Conservation (phyloP, 2,113 vertebrate genomes). For the Marmota flaviventris region DNA sequence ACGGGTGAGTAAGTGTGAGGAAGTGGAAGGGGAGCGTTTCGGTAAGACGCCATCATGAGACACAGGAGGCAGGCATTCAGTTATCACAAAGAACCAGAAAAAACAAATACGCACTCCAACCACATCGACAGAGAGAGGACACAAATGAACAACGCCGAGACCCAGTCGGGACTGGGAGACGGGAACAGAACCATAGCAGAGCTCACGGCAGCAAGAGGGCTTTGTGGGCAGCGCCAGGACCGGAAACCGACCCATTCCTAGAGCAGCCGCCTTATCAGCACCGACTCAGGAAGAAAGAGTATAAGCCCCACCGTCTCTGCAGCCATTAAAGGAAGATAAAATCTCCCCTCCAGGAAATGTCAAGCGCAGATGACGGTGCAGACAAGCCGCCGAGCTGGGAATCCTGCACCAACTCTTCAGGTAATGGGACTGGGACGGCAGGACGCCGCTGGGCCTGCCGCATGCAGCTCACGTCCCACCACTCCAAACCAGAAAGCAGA, state of each 20-base stretch:
- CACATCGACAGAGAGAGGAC: background rate
- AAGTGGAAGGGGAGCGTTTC: background rate
- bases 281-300: background rate
- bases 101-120: background rate
- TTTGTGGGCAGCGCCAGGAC: background rate
- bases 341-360: background rate
- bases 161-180: rapidly evolving
- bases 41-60: too few relatives aligned
- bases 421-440: background rate
- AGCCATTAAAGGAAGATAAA: background rate
- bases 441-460: background rate
- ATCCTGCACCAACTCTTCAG: background rate
- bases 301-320: background rate
- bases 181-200: background rate
- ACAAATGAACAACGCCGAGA: too few relatives aligned
- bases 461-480: background rate
- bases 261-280: background rate
- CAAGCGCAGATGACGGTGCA: background rate
- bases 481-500: too few relatives aligned
- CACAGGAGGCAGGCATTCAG: too few relatives aligned
- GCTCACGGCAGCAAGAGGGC: background rate
- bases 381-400: background rate
- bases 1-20: too few relatives aligned
- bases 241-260: background rate
- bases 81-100: background rate